Evolutionary conservation across 2,888 invertebrate genomes (phyloP).

Genomic region (Drosophila kuntzei): DNA sequence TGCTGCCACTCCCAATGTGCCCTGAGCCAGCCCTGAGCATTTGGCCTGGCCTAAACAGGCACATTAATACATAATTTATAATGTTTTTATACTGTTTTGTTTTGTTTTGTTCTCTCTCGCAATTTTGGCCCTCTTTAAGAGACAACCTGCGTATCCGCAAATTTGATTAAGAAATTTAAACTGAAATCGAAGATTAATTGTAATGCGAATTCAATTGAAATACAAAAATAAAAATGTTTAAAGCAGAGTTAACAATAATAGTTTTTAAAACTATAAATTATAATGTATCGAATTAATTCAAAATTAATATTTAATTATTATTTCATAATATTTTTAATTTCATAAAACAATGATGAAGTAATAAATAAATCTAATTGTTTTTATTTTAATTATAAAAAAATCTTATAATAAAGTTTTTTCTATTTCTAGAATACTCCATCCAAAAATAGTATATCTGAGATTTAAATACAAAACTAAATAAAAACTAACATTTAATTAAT

Average conservation of each 20-base stretch:
- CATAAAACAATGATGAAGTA: too few relatives aligned
- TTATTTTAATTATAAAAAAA: too few relatives aligned
- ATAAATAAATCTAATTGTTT: too few relatives aligned
- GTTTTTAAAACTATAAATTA: not conserved
- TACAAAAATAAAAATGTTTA: slow-evolving; percentile 9
- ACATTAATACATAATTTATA: slow-evolving; percentile 83
- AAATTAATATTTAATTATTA: too few relatives aligned
- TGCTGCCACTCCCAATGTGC: slow-evolving; percentile 34
- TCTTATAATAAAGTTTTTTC: too few relatives aligned
- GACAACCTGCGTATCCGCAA: slow-evolving; percentile 28
- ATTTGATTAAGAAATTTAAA: slow-evolving; percentile 60
- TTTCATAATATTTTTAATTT: too few relatives aligned
- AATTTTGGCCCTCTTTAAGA: slow-evolving; percentile 19
- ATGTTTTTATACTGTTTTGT: slow-evolving; percentile 74
- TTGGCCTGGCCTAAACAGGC: slow-evolving; percentile 65
- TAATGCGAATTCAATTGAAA: slow-evolving; percentile 40
- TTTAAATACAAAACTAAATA: too few relatives aligned
- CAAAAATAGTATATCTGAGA: too few relatives aligned
- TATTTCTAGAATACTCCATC: too few relatives aligned
- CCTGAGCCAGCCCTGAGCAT: slow-evolving; percentile 26
- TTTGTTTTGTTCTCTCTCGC: slow-evolving; percentile 38
- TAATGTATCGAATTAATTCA: not conserved
- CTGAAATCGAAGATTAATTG: slow-evolving; percentile 22
- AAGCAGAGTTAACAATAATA: not conserved
- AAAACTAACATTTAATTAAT: too few relatives aligned